Evolutionary conservation across 30 jellyfish, hydroid and myxozoan species (phyloP), one percentile per base, ranked within the genome.

Genomic region (Aurelia aurita): DNA sequence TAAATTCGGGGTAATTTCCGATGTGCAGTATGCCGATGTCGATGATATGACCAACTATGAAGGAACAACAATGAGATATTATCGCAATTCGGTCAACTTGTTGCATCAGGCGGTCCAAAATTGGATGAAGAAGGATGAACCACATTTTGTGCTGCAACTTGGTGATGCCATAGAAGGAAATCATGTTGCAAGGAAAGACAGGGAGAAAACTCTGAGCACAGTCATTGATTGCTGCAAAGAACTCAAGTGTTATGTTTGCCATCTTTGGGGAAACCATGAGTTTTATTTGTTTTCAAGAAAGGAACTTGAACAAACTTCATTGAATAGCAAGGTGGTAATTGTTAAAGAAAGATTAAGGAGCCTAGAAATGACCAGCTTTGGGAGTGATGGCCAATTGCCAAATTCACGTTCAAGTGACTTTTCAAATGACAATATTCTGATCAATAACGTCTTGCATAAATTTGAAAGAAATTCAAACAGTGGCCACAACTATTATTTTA

Each of bases 231-330:
- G 49, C 12, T 62, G 84, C 29, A 53, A 59, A 14, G 86, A 78
- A 49, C 77, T 80, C 15, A 26, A 83, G 14, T 81, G 97, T 29
- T 88, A 88, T 70, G 59, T 93, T 3, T 93, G 97, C 72, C 96
- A 93, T 46, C 80, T 93, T 32, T 93, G 98, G 98, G 98, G 98
- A 25, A 93, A 93, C 72, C 98, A 93, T 44, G 98, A 93, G 67
- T 88, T 93, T 78, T 88, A 93, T 72, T 90, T 90, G 94, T 93
- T 74, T 76, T n/a, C 87, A 15, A 82, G 98, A 58, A 84, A 35
- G 58, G 90, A 75, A 69, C 88, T 93, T 26, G 85, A 90, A 80
- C 58, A 54, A 2, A 44, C 91, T 47, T 49, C 47, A 22, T 67
- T 93, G 34, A 93, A 93, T 76, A 88, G 96, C 53, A 85, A 85